Evolutionary conservation across 2,113 vertebrate genomes (phyloP), one percentile per base, ranked within the genome.

Genomic region (Drymodes brunneopygia): DNA sequence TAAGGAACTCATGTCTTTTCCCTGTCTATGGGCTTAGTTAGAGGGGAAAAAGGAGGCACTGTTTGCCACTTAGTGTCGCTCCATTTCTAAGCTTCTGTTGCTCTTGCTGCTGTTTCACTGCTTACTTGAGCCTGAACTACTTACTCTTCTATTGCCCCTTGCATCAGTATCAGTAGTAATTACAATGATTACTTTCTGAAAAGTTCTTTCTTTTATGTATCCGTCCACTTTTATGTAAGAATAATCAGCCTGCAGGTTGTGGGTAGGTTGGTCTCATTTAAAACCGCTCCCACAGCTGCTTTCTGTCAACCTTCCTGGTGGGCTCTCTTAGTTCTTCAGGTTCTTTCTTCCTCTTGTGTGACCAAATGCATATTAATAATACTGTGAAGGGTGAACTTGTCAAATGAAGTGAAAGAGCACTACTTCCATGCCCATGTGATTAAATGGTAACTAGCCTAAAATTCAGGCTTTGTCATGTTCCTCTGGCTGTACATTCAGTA

Each of bases 31-130:
- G n/a, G 13, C 28, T 66, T 94, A 83, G 56, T 80, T 72, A 83
- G 50, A 75, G 38, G 20, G 36, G 10, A 15, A 58, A 38, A 38
- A 66, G 72, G 64, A 60, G 7, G 19, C 45, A 61, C 19, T 62
- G 5, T 56, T 86, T 69, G 53, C 23, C 47, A 25, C 51, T 56
- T 74, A 56, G 33, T 12, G 7, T 86, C 73, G 47, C 61, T 87
- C 58, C 9, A 28, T 71, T 84, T 84, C 61, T 66, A 60, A 89
- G 83, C 69, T 90, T 44, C 71, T 92, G 28, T 91, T 91, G 67
- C 54, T 82, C 47, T 86, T 93, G 73, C 80, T 89, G 62, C 75
- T 92, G 53, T 95, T 90, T 88, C 80, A 73, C 47, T 86, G 64
- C 51, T 80, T 81, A 69, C 65, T 81, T 77, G 62, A 88, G 62